Evolutionary conservation across 2,888 invertebrate genomes (phyloP).

Genomic region (Chrysolina oricalcia): DNA sequence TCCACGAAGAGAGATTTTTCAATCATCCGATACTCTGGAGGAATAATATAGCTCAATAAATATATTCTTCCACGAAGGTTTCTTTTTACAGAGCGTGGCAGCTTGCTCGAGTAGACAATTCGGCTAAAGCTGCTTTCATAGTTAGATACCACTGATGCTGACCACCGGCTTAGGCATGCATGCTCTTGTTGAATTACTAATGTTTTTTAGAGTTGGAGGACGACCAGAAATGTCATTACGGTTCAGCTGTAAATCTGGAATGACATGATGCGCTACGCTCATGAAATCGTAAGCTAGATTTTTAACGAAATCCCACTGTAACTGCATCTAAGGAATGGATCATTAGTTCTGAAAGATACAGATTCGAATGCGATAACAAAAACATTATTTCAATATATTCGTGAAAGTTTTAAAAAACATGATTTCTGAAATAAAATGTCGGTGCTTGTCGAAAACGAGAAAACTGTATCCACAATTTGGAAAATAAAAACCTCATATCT

Average conservation of each 20-base stretch:
- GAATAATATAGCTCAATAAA: constrained; percentile 14
- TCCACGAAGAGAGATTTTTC: not conserved
- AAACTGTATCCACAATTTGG: too few species aligned
- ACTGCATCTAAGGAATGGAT: not conserved
- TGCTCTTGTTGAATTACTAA: constrained; percentile 17
- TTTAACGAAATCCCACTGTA: not conserved
- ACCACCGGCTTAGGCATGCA: not conserved
- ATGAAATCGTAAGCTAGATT: not conserved
- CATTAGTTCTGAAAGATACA: too few species aligned
- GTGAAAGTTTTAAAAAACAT: too few species aligned
- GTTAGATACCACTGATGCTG: constrained; percentile 2
- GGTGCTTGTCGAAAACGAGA: too few species aligned
- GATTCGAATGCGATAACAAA: too few species aligned
- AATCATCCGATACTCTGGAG: not conserved
- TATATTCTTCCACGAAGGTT: not conserved
- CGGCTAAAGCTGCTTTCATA: constrained; percentile 18
- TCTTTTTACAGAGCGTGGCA: not conserved
- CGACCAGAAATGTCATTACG: not conserved
- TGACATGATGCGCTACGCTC: constrained; percentile 2
- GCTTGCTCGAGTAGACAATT: constrained; percentile 20
- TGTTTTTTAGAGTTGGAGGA: constrained; percentile 5
- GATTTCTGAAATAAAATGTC: too few species aligned
- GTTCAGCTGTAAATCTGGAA: not conserved
- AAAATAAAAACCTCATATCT: too few species aligned
- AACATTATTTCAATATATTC: too few species aligned